phyloP scores from a whole-genome alignment of 2,113 vertebrate species.

The Nothobranchius furzeri region DNA sequence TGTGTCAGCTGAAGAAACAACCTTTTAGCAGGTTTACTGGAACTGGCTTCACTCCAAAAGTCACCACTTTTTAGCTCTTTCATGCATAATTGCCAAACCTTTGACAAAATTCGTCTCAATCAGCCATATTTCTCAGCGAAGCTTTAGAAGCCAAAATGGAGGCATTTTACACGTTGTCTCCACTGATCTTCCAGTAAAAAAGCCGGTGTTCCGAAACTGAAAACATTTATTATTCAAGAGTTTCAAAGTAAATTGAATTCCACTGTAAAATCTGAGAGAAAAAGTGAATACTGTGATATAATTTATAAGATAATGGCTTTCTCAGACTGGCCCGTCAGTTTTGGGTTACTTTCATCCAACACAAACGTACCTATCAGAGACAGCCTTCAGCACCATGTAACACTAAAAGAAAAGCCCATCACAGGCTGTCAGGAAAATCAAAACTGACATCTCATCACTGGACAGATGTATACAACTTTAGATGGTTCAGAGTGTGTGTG shows the following conservation, averaged over 20 bases:
- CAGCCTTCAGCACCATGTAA: not conserved
- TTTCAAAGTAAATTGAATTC: not conserved
- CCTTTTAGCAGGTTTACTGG: conserved; percentile 30
- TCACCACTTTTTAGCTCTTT: conserved; percentile 26
- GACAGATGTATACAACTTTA: not conserved
- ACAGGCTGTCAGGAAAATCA: not conserved
- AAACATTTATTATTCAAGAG: not conserved
- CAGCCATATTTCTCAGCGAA: conserved; percentile 4
- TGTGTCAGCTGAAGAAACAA: conserved; percentile 39
- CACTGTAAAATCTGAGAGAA: conserved; percentile 1
- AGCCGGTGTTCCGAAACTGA: not conserved
- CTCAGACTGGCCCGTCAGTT: not conserved
- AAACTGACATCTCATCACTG: not conserved
- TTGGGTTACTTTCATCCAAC: not conserved
- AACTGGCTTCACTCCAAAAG: conserved; percentile 22
- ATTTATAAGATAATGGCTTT: conserved; percentile 1
- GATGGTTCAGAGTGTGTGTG: not conserved
- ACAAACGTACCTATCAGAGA: not conserved
- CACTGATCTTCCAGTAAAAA: not conserved
- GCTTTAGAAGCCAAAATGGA: not conserved
- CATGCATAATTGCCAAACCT: conserved; percentile 48
- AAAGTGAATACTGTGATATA: not conserved
- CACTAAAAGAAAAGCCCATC: not conserved
- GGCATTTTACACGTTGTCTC: not conserved
- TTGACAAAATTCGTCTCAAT: conserved; percentile 39